Evolutionary conservation across 2,797 vertebrate genomes (phyloP).

Genomic region (Peromyscus nudipes): DNA sequence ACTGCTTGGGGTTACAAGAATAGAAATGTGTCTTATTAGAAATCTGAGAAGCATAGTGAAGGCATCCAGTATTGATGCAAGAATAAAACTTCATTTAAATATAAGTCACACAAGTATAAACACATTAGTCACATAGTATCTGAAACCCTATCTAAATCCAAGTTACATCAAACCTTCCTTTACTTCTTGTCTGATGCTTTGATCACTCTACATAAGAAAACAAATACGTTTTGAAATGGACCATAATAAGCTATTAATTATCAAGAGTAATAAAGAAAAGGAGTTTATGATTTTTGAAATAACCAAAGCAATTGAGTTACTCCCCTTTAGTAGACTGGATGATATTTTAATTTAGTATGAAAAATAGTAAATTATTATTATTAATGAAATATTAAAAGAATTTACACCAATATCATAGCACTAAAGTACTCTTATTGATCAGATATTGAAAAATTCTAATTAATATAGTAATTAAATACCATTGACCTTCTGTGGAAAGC

Average conservation of each 20-base stretch:
- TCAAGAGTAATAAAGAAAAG: not conserved
- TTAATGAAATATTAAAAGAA: not conserved
- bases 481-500: not conserved
- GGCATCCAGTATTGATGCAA: not conserved
- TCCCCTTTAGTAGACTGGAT: not conserved
- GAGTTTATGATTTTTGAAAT: not conserved
- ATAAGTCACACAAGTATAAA: not conserved
- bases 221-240: not conserved
- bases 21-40: not conserved
- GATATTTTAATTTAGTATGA: not conserved
- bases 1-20: not conserved
- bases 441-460: not conserved
- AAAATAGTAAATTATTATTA: not conserved
- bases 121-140: not conserved
- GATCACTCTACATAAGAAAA: not conserved
- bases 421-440: not conserved
- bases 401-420: not conserved
- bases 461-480: not conserved
- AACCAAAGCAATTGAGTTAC: not conserved
- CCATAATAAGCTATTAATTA: not conserved
- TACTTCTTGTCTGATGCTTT: not conserved
- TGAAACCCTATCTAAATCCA: not conserved
- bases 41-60: not conserved
- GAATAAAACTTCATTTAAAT: not conserved
- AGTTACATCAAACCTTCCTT: not conserved